Evolutionary conservation across 2,113 vertebrate species (phyloP).

Genomic region (Zapus hudsonius): DNA sequence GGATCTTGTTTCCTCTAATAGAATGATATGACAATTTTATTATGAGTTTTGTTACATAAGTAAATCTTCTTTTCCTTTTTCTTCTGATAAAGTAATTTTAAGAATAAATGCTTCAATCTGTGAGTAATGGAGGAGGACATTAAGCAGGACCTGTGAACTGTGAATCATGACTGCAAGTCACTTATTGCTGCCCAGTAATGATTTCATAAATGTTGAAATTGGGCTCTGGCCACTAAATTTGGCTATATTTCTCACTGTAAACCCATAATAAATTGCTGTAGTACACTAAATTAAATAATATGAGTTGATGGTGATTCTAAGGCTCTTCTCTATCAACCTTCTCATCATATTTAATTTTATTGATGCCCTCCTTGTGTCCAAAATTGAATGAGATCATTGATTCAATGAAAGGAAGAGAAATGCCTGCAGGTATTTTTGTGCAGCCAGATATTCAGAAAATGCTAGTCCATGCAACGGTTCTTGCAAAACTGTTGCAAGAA

Average conservation of each 20-base stretch:
- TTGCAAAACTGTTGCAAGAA: neutral
- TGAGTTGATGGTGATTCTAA: neutral
- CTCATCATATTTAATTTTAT: neutral
- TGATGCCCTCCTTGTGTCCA: neutral
- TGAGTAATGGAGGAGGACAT: slow-evolving; percentile 52
- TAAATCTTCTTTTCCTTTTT: slow-evolving; percentile 53
- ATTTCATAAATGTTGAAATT: slow-evolving; percentile 64
- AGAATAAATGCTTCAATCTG: slow-evolving; percentile 69
- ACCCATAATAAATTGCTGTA: neutral
- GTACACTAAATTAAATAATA: slow-evolving; percentile 18
- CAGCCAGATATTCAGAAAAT: neutral
- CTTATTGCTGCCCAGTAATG: slow-evolving; percentile 47
- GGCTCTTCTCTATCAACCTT: neutral
- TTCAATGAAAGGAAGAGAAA: neutral
- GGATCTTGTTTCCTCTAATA: slow-evolving; percentile 53
- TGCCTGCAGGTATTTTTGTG: neutral
- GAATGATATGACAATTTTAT: slow-evolving; percentile 61
- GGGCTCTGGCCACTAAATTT: neutral
- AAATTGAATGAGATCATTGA: neutral
- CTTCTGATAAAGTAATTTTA: slow-evolving; percentile 69
- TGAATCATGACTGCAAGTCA: slow-evolving; percentile 39
- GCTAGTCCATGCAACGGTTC: neutral
- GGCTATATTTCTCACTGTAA: neutral
- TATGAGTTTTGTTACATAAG: slow-evolving; percentile 48
- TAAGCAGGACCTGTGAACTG: slow-evolving; percentile 32